Conservation (phyloP, 2,113 vertebrate genomes). For the Canis aureus region DNA sequence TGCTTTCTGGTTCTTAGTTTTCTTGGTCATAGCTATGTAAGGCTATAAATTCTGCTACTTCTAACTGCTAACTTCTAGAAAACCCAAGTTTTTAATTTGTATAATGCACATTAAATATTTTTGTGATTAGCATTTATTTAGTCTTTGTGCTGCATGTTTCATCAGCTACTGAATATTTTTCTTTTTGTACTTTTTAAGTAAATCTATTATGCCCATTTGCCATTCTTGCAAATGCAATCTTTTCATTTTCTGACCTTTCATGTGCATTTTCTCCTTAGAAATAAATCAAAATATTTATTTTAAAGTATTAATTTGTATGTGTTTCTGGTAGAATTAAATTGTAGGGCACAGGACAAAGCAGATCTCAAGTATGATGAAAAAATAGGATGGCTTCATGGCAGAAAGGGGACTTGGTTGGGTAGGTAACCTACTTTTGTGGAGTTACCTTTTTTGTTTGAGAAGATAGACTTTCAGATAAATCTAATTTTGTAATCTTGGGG, state of each 20-base stretch:
- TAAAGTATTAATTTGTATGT: background rate
- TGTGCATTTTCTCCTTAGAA: background rate
- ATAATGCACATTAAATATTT: constrained; percentile 54
- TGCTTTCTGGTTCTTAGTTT: constrained; percentile 34
- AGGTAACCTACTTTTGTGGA: background rate
- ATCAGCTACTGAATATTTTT: constrained; percentile 41
- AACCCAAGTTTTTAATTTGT: constrained; percentile 26
- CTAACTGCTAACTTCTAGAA: background rate
- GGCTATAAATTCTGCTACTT: background rate
- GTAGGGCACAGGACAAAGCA: background rate
- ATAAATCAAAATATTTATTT: background rate
- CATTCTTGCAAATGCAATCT: constrained; percentile 35
- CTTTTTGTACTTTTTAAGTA: constrained; percentile 31
- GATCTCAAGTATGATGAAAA: background rate
- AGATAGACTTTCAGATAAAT: background rate
- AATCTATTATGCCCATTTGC: background rate
- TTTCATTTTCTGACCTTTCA: background rate
- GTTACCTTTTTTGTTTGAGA: constrained; percentile 26
- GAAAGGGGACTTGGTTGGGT: constrained; percentile 26
- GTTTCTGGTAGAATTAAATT: constrained; percentile 19
- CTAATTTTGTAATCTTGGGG: constrained; percentile 7
- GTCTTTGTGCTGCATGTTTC: background rate
- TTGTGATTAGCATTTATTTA: constrained; percentile 42
- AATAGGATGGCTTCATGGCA: background rate
- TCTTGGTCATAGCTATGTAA: constrained; percentile 6